A percentile compares a stretch with the other conserved stretches of the same genome.
phyloP scores from a whole-genome alignment of 2,113 vertebrate genomes.

The Megaceryle torquata region DNA sequence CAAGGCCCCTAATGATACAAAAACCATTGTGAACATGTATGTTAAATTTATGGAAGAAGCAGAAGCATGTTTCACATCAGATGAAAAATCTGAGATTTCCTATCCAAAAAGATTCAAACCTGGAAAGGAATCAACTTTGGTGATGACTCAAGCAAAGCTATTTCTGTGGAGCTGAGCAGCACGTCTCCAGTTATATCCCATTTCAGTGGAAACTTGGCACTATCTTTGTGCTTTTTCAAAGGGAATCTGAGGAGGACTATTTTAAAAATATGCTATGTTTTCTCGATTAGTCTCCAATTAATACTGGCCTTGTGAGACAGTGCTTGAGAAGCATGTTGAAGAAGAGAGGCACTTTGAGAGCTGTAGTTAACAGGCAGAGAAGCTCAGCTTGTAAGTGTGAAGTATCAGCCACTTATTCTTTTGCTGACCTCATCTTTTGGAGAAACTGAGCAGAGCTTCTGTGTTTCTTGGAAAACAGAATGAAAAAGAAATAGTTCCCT shows the following conservation, averaged over 20 bases:
- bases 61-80: accelerated
- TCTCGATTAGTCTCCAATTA: not conserved
- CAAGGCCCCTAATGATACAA: not conserved
- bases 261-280: constrained; percentile 27
- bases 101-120: not conserved
- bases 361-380: not conserved
- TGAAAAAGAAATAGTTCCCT: not conserved
- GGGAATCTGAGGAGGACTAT: not conserved
- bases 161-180: constrained; percentile 15
- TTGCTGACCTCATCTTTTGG: not conserved
- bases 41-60: not conserved
- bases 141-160: constrained; percentile 8
- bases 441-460: not conserved
- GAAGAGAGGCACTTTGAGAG: not conserved
- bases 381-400: not conserved
- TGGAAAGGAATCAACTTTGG: not conserved
- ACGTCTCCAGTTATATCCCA: not conserved
- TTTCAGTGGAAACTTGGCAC: constrained; percentile 47
- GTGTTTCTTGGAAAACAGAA: not conserved
- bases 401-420: not conserved
- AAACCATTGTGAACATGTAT: accelerated
- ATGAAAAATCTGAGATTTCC: not conserved
- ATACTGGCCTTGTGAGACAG: not conserved
- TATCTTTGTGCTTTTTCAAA: not conserved
- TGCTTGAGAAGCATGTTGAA: not conserved